Base-by-base conservation (phyloP, 2,888 invertebrate genomes). In the Rhagophthalmus giganteus region DNA sequence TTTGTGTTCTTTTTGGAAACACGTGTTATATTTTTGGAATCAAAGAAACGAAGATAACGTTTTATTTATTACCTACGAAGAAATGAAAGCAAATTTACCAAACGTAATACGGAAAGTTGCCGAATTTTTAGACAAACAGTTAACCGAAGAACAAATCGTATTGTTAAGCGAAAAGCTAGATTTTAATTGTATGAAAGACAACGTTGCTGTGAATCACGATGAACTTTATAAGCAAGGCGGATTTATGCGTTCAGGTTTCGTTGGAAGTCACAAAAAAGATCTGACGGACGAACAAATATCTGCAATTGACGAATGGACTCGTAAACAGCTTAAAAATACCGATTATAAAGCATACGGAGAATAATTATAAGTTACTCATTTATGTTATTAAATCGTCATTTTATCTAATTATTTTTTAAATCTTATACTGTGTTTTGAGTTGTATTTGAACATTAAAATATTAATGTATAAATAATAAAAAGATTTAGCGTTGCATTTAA, bases 141-240 rank as follows among this genome's bases (percentile, higher is more conserved):
- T 74, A 13, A 62, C 63, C 1, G 66, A 70, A 2, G 69, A 73
- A 2, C 66, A 77, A 41, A 62, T 76, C 16, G 57, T 64, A 4
- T 56, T 52, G 1, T 69, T 81, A 10, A 64, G 67, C 7, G 55
- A 73, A 2, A 78, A 79, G 64, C 74, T 79, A 46, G 74, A 74
- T 48, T 81, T 81, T 62, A 67, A 71, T 10, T 70, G 64, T 34
- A 81, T 81, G 81, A 76, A 76, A 58, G 63, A 69, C 7, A 81
- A 81, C 63, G 68, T 71, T 9, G 69, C 72, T 37, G 74, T 77
- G 1, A 81, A 35, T 16, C 35, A 20, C n/a, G n/a, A 32, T 3
- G 15, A 1, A 6, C 8, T 14, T 13, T 32, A 32, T 13, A 8
- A 32, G 14, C 2, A 13, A 4, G n/a, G 15, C 2, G 32, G 32